phyloP scores from a whole-genome alignment of 2,797 vertebrate genomes.

The Remorina albescens region DNA sequence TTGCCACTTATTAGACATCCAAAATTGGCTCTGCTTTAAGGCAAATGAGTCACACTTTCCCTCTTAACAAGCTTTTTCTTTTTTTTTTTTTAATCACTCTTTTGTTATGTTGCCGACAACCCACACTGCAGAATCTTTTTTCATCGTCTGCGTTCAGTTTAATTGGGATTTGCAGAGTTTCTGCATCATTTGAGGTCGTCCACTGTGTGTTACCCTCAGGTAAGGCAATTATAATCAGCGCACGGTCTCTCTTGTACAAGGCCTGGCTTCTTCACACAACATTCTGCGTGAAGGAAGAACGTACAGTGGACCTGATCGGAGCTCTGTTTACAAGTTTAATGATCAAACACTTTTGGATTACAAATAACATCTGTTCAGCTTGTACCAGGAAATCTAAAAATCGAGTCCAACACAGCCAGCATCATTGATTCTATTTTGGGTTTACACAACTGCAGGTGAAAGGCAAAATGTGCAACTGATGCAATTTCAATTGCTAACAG shows the following conservation, averaged over 20 bases:
- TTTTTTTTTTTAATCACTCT: constrained; percentile 77
- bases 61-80: constrained; percentile 62
- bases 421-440: constrained; percentile 48
- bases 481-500: constrained; percentile 33
- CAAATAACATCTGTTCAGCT: constrained; percentile 61
- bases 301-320: constrained; percentile 38
- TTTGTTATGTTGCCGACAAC: constrained; percentile 71
- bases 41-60: constrained; percentile 57
- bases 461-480: constrained; percentile 6
- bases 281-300: constrained; percentile 32
- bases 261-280: constrained; percentile 51
- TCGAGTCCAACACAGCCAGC: constrained; percentile 15
- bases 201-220: constrained; percentile 68
- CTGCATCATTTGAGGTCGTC: constrained; percentile 59
- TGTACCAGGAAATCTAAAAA: constrained; percentile 38
- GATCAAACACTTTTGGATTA: constrained; percentile 61
- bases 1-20: constrained; percentile 62
- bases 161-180: constrained; percentile 73
- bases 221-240: constrained; percentile 76
- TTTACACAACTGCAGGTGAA: constrained; percentile 13
- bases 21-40: constrained; percentile 66
- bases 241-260: constrained; percentile 46
- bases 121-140: constrained; percentile 61
- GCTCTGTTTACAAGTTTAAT: constrained; percentile 63
- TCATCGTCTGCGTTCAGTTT: constrained; percentile 63